phyloP scores from a whole-genome alignment of 2,888 invertebrate species.

The Schrankia costaestrigalis region DNA sequence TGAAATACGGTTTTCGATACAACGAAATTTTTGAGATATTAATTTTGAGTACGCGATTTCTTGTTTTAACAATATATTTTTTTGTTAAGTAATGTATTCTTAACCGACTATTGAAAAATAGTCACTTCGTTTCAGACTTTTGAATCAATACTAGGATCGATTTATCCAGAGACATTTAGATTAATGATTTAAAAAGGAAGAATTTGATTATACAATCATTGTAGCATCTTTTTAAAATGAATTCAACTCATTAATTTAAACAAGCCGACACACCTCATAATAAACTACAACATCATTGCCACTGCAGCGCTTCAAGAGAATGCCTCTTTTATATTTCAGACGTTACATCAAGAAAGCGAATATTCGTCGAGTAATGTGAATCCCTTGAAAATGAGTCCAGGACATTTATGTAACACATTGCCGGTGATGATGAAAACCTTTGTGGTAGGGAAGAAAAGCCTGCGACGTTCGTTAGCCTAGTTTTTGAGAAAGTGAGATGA shows the following conservation, averaged over 20 bases:
- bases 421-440: constrained; percentile 18
- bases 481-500: constrained; percentile 6
- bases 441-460: constrained; percentile 19
- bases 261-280: constrained; percentile 11
- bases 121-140: no score
- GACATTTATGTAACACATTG: constrained; percentile 32
- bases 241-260: background rate
- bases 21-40: no score
- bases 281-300: constrained; percentile 15
- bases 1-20: no score
- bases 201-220: no score
- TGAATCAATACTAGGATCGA: no score
- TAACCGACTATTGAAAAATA: no score
- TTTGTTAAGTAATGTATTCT: no score
- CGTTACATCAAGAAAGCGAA: constrained; percentile 40
- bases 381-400: constrained; percentile 40
- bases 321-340: constrained; percentile 54
- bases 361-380: constrained; percentile 44
- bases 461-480: constrained; percentile 16
- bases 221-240: no score
- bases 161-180: no score
- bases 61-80: no score
- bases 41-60: no score
- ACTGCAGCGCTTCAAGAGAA: constrained; percentile 36
- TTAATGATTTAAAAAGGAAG: no score